Evolutionary conservation across 2,113 vertebrate species (phyloP).

Genomic region (Albula glossodonta): DNA sequence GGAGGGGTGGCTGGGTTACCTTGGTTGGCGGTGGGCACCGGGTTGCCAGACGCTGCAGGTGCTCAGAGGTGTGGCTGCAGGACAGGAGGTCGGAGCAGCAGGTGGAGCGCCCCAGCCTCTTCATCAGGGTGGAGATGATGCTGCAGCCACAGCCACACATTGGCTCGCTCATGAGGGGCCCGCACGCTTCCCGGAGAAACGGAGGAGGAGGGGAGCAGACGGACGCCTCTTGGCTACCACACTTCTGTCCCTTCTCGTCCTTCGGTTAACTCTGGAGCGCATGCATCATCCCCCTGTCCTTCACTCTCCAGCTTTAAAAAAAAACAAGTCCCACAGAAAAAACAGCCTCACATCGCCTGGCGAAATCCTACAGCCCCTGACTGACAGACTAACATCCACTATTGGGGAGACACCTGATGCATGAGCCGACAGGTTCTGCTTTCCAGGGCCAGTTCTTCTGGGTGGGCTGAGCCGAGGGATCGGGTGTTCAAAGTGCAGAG

Average conservation of each 20-base stretch:
- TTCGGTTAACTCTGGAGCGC: background rate
- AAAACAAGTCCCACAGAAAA: background rate
- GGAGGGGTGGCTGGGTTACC: conserved; percentile 73
- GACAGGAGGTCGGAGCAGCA: conserved; percentile 95
- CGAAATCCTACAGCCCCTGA: background rate
- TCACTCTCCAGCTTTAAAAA: background rate
- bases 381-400: no score
- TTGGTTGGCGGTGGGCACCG: conserved; percentile 84
- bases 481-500: background rate
- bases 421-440: background rate
- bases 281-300: conserved; percentile 25
- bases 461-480: background rate
- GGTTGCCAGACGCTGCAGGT: conserved; percentile 89
- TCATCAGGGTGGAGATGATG: conserved; percentile 98
- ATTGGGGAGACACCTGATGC: background rate
- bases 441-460: background rate
- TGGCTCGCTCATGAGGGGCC: conserved; percentile 83
- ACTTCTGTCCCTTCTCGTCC: background rate
- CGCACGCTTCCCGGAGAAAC: conserved; percentile 32
- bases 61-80: conserved; percentile 90
- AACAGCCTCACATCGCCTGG: no score
- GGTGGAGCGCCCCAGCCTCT: conserved; percentile 92
- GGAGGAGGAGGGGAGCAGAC: background rate
- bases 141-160: conserved; percentile 98
- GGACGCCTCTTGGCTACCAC: background rate